phyloP scores from a whole-genome alignment of 1,140 invertebrate species.

The Lordiphosa clarofinis region DNA sequence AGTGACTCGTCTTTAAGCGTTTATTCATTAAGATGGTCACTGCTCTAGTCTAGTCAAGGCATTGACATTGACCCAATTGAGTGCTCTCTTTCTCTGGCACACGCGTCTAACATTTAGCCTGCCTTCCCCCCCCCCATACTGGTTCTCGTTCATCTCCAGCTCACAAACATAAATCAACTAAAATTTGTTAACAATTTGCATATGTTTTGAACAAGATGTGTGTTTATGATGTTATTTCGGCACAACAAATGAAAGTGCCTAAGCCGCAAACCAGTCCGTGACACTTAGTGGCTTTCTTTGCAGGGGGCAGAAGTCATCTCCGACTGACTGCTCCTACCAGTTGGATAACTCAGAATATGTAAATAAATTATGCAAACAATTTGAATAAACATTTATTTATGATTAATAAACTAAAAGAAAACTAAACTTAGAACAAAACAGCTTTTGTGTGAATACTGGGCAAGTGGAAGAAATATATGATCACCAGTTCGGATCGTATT shows the following conservation, averaged over 20 bases:
- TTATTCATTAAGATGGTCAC: background rate
- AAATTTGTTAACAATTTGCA: slow-evolving; percentile 35
- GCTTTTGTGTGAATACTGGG: slow-evolving; percentile 36
- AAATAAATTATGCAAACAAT: slow-evolving; percentile 12
- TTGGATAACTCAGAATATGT: background rate
- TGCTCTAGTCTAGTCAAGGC: background rate
- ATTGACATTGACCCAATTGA: slow-evolving; percentile 19
- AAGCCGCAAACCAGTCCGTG: slow-evolving; percentile 38
- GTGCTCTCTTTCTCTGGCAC: background rate
- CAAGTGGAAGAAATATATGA: slow-evolving; percentile 21
- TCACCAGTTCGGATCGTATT: slow-evolving; percentile 71
- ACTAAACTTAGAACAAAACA: slow-evolving; percentile 7
- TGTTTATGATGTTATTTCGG: slow-evolving; percentile 36
- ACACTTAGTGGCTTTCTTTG: background rate
- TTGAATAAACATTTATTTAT: slow-evolving; percentile 22
- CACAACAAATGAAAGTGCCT: slow-evolving; percentile 53
- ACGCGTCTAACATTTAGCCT: slow-evolving; percentile 7
- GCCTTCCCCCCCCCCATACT: slow-evolving; percentile 15
- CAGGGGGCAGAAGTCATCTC: slow-evolving; percentile 3
- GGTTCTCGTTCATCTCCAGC: slow-evolving; percentile 27
- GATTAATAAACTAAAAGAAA: slow-evolving; percentile 1
- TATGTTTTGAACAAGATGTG: slow-evolving; percentile 40
- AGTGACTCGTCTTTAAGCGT: background rate
- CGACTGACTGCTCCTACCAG: background rate
- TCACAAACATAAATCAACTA: slow-evolving; percentile 40